Base-by-base conservation (phyloP, 2,888 invertebrate species). In the Artemia sp. region DNA sequence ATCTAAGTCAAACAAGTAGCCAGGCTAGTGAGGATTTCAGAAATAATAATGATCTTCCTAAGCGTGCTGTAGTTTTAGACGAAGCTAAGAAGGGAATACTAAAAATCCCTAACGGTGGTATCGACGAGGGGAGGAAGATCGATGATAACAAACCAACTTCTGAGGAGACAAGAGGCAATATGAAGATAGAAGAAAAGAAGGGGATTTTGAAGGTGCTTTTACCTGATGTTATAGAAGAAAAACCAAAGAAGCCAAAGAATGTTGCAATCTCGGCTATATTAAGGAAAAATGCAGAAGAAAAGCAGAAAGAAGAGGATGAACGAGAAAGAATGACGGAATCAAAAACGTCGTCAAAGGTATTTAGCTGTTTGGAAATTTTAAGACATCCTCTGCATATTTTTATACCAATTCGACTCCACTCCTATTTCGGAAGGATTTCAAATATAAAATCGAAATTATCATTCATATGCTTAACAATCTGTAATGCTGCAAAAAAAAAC, bases 71-170 rank as follows among this genome's bases (percentile, higher is more conserved):
- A 24, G 64, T 58, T 24, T 24, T 58, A 8, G 64, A 58, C 64
- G 64, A 58, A 24, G 64, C 64, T n/a, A 58, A 58, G 24, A 58
- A 58, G 64, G 64, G 64, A 58, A 58, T 58, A 19, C 24, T 58
- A 10, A 58, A 58, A 58, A 58, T 58, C 64, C 64, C 64, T n/a
- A 58, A 58, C 10, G 64, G 64, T 58, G 24, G n/a, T 24, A 10
- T 24, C 10, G 64, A 58, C 14, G 64, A 58, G 24, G 64, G 24
- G 24, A n/a, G 64, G 10, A 58, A 58, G 64, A 19, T 10, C 24
- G 64, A 58, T 11, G 38, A 38, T 38, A 58, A 58, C 14, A n/a
- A 24, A 10, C 64, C 64, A 2, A 58, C 14, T 24, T 58, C 9
- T 58, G 64, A 58, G 24, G 38, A 38, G 38, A 38, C 38, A 38